A percentile compares a stretch with the other conserved stretches of the same genome.
phyloP scores from a whole-genome alignment of 30 jellyfish, hydroid and myxozoan species.

The Cassiopea xamachana region DNA sequence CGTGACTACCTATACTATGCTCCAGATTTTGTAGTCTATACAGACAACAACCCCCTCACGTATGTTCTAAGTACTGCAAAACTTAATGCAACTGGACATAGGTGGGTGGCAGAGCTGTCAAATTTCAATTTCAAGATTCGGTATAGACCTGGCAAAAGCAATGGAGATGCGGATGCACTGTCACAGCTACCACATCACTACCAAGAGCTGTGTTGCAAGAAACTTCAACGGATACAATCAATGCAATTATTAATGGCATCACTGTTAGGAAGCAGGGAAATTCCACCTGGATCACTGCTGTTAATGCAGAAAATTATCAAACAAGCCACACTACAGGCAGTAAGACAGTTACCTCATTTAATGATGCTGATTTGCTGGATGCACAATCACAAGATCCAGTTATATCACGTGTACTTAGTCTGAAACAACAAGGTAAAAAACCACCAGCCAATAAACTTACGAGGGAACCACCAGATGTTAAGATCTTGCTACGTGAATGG shows the following conservation, averaged over 20 bases:
- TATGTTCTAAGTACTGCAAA: slow-evolving; percentile 63
- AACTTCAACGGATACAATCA: not conserved
- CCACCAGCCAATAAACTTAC: slow-evolving; percentile 11
- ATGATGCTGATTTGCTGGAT: slow-evolving; percentile 13
- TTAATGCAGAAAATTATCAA: slow-evolving; percentile 8
- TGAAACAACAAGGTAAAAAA: slow-evolving; percentile 13
- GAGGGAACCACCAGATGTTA: not conserved
- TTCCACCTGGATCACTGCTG: slow-evolving; percentile 34
- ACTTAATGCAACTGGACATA: slow-evolving; percentile 48
- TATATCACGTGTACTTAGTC: slow-evolving; percentile 11
- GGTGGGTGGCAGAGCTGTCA: slow-evolving; percentile 59
- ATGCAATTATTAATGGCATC: slow-evolving; percentile 22
- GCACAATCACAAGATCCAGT: slow-evolving; percentile 35
- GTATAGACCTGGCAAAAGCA: slow-evolving; percentile 57
- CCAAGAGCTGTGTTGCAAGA: slow-evolving; percentile 15
- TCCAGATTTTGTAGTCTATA: slow-evolving; percentile 38
- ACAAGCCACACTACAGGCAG: not conserved
- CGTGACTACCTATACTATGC: slow-evolving; percentile 59
- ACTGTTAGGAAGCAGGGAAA: slow-evolving; percentile 2
- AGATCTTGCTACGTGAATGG: slow-evolving; percentile 19
- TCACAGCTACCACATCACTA: slow-evolving; percentile 35
- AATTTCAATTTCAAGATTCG: slow-evolving; percentile 32
- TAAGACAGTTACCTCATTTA: slow-evolving; percentile 8
- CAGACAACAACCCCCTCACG: slow-evolving; percentile 66
- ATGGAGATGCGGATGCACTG: slow-evolving; percentile 57